phyloP scores from a whole-genome alignment of 2,888 invertebrate genomes.

The Himalopsyche anomala region DNA sequence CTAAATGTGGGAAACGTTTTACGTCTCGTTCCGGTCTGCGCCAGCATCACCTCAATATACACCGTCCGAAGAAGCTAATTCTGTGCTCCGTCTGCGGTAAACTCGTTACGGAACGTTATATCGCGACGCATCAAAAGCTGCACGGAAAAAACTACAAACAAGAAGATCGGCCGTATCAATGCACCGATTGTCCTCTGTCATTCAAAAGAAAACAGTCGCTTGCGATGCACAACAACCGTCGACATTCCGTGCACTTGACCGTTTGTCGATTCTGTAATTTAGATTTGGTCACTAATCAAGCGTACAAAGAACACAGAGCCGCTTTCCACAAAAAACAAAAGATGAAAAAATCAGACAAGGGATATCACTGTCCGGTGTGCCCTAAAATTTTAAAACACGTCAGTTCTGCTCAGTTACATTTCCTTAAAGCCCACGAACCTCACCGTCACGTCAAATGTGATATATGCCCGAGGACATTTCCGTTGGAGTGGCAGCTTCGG shows the following conservation, averaged over 20 bases:
- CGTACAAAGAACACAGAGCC: background rate
- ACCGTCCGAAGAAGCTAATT: background rate
- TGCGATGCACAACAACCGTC: background rate
- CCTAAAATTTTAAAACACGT: background rate
- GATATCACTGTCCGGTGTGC: background rate
- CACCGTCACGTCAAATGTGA: slow-evolving; percentile 44
- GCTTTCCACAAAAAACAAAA: background rate
- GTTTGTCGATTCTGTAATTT: background rate
- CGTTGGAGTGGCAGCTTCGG: slow-evolving; percentile 26
- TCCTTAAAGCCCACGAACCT: slow-evolving; percentile 29
- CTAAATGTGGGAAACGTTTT: slow-evolving; percentile 42
- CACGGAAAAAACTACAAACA: background rate
- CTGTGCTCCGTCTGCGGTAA: slow-evolving; percentile 46
- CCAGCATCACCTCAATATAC: background rate
- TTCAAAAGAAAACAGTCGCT: slow-evolving; percentile 1
- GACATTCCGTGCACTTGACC: background rate
- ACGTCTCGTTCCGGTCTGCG: background rate
- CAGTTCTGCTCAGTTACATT: background rate
- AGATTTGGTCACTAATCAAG: background rate
- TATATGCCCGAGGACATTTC: slow-evolving; percentile 39
- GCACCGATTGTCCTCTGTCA: background rate
- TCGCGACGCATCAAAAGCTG: background rate
- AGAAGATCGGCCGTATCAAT: background rate
- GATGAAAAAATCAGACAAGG: background rate
- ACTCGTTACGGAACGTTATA: slow-evolving; percentile 9